A percentile compares a stretch with the other conserved stretches of the same genome.
Evolutionary conservation across 64 coral and sea anemone species (phyloP).

Genomic region (Astreopora myriophthalma): DNA sequence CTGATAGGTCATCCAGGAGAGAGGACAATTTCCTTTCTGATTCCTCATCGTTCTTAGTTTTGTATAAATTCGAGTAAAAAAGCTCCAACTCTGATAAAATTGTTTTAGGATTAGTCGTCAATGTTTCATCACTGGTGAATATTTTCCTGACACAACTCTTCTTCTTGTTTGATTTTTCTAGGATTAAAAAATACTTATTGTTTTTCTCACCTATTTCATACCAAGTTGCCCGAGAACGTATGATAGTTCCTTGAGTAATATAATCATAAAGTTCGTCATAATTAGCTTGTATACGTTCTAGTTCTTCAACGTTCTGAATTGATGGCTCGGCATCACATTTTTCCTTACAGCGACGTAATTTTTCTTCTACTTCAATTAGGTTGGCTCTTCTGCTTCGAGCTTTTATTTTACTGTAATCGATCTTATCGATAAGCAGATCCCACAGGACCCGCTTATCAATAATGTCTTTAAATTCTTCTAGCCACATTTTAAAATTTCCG

Average conservation of each 20-base stretch:
- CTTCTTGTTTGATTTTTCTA: constrained; percentile 24
- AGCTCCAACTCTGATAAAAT: neutral
- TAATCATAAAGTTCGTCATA: constrained; percentile 53
- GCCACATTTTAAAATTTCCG: neutral
- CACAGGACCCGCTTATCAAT: constrained; percentile 32
- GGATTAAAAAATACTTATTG: constrained; percentile 45
- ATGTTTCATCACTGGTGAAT: neutral
- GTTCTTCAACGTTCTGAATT: neutral
- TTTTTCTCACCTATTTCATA: constrained; percentile 71
- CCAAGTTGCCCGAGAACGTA: constrained; percentile 36
- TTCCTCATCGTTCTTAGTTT: neutral
- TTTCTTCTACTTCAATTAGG: neutral
- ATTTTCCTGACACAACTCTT: constrained; percentile 21
- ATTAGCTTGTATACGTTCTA: constrained; percentile 9
- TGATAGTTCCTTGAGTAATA: constrained; percentile 22
- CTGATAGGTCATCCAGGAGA: neutral
- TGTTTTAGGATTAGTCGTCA: neutral
- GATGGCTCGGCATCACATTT: neutral
- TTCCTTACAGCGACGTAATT: neutral
- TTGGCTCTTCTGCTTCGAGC: constrained; percentile 2
- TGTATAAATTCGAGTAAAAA: neutral
- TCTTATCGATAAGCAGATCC: constrained; percentile 61
- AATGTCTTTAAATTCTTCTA: constrained; percentile 3
- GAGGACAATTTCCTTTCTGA: neutral
- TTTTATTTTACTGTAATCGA: constrained; percentile 29